phyloP scores from a whole-genome alignment of 1,140 invertebrate genomes.

The Probaryconus sp. region DNA sequence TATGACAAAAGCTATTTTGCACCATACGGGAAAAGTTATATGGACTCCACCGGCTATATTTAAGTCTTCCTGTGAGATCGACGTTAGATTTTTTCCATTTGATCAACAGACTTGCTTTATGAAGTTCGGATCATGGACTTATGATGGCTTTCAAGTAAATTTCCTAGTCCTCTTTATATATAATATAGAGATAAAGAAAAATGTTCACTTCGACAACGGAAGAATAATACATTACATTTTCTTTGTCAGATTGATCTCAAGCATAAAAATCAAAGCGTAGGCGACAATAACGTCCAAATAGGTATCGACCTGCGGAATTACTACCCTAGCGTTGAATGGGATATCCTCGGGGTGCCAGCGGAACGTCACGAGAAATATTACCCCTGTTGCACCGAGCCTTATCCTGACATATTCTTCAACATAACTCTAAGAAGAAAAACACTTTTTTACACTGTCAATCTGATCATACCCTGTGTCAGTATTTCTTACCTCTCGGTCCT shows the following conservation, averaged over 20 bases:
- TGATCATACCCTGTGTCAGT: slow-evolving; percentile 95
- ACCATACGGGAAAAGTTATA: slow-evolving; percentile 91
- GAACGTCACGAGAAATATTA: slow-evolving; percentile 94
- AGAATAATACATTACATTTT: too few relatives aligned
- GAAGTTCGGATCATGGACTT: slow-evolving; percentile 99
- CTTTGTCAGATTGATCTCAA: slow-evolving; percentile 90
- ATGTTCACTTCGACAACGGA: too few relatives aligned
- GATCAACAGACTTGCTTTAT: slow-evolving; percentile 98
- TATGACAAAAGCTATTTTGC: slow-evolving; percentile 97
- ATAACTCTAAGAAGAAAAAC: slow-evolving; percentile 97
- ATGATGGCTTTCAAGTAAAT: slow-evolving; percentile 85
- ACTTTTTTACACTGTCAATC: slow-evolving; percentile 97
- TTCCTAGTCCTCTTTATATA: too few relatives aligned
- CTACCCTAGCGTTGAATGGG: slow-evolving; percentile 98
- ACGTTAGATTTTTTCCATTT: slow-evolving; percentile 97
- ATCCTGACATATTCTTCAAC: slow-evolving; percentile 98
- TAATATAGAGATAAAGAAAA: too few relatives aligned
- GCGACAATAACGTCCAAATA: slow-evolving; percentile 88
- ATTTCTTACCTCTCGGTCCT: slow-evolving; percentile 94
- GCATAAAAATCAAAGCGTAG: slow-evolving; percentile 89
- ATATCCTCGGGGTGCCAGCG: slow-evolving; percentile 95
- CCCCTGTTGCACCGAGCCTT: slow-evolving; percentile 91
- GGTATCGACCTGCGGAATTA: slow-evolving; percentile 96
- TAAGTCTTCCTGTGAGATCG: slow-evolving; percentile 98
- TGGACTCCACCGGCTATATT: slow-evolving; percentile 98